Conservation (phyloP, 2,113 vertebrate genomes). For the Amazona vittata region DNA sequence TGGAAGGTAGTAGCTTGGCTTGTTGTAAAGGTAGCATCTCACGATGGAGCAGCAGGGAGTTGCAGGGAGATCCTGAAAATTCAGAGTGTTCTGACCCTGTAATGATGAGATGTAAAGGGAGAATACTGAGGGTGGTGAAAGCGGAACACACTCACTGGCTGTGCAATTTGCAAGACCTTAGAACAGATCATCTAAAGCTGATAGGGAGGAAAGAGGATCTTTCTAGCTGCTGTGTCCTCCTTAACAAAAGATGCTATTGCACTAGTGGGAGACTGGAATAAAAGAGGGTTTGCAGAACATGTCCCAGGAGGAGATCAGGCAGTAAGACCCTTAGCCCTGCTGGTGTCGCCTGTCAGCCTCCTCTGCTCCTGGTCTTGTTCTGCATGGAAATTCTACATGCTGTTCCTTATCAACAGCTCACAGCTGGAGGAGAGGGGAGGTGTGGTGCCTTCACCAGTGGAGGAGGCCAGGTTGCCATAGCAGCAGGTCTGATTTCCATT, state of each 20-base stretch:
- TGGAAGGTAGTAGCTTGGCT: background rate
- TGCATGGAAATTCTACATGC: background rate
- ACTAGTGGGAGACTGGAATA: background rate
- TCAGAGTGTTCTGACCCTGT: background rate
- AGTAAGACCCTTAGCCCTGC: background rate
- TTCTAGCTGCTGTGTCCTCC: background rate
- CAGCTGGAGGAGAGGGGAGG: constrained; percentile 34
- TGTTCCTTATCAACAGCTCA: background rate
- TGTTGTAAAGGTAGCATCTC: background rate
- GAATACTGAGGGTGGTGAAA: background rate
- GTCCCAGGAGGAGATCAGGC: background rate
- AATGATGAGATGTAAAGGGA: background rate
- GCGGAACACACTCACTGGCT: background rate
- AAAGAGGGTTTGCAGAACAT: background rate
- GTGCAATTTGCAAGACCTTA: background rate
- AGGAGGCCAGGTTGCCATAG: constrained; percentile 54
- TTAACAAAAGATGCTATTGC: background rate
- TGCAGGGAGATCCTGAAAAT: background rate
- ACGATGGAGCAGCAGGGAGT: background rate
- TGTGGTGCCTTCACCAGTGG: background rate
- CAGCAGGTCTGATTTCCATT: constrained; percentile 41
- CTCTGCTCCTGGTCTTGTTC: background rate
- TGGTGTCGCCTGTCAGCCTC: background rate
- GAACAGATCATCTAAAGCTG: background rate
- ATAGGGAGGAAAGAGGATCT: background rate